These are phyloP conservation scores for Platysternon megacephalum DNA, from an alignment of 2,113 vertebrate genomes.

Conservation along the genomic window DNA sequence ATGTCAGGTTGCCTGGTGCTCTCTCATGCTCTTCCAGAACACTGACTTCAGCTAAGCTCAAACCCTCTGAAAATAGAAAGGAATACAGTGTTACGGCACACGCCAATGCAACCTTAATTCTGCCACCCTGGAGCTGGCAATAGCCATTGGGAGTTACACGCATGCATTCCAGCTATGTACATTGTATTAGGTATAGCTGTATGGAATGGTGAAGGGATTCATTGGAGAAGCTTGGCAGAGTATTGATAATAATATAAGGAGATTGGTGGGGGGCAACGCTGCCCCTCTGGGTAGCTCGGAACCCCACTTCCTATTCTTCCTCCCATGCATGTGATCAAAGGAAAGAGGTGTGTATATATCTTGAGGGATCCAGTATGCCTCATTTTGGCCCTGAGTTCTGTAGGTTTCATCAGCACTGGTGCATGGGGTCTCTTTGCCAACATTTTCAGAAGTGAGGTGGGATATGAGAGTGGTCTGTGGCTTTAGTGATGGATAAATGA, in stretches of 20 bases:
- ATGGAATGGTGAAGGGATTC: neutral
- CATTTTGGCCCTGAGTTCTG: neutral
- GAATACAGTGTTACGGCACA: neutral
- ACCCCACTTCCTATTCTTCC: neutral
- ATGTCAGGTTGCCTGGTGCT: neutral
- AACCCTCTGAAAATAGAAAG: neutral
- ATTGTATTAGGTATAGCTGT: neutral
- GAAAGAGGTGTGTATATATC: neutral
- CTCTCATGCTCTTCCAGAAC: neutral
- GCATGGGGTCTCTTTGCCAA: neutral
- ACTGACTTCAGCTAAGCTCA: neutral
- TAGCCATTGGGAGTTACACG: neutral
- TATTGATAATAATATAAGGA: neutral
- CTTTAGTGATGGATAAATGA: neutral
- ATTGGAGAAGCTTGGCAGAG: neutral
- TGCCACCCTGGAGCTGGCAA: neutral
- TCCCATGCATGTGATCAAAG: neutral
- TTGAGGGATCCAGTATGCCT: neutral
- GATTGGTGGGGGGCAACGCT: neutral
- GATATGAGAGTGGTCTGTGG: neutral
- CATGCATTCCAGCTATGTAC: neutral
- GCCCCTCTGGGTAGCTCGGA: fast-evolving
- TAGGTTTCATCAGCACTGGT: too few relatives aligned
- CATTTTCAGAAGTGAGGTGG: neutral
- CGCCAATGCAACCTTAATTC: neutral